Percentiles rank a stretch among this genome's conserved stretches.
phyloP scores from a whole-genome alignment of 2,888 invertebrate species.

The Anarsia innoxiella region DNA sequence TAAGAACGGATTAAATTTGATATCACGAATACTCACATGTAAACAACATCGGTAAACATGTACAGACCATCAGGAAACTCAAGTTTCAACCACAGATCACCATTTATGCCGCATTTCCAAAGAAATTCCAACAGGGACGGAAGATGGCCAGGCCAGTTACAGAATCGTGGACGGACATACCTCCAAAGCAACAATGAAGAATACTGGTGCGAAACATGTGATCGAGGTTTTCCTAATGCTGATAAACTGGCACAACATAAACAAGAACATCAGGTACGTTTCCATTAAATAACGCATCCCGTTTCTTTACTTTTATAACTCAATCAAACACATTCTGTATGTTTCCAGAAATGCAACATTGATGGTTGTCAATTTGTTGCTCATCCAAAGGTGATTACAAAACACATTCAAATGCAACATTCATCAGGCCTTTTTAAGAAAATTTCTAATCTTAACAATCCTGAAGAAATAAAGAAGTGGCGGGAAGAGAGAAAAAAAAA shows the following conservation, averaged over 20 bases:
- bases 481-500: constrained; percentile 85
- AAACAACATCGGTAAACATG: no score
- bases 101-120: constrained; percentile 18
- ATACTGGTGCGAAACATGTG: constrained; percentile 87
- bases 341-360: constrained; percentile 79
- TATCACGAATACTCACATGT: no score
- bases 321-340: no score
- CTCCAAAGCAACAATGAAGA: constrained; percentile 27
- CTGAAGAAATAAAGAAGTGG: constrained; percentile 91
- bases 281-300: background rate
- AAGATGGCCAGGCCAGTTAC: no score
- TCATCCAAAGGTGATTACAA: constrained; percentile 84
- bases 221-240: constrained; percentile 79
- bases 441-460: constrained; percentile 82
- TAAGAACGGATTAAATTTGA: no score
- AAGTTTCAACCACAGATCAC: background rate
- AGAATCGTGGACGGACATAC: background rate
- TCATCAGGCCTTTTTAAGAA: constrained; percentile 86
- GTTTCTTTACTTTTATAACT: no score
- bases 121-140: constrained; percentile 25
- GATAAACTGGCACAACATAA: constrained; percentile 79
- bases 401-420: constrained; percentile 90
- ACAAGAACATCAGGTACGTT: constrained; percentile 78
- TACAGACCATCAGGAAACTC: no score
- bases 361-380: constrained; percentile 88